A percentile compares a stretch with the other conserved stretches of the same genome.
Conservation (phyloP, 2,888 invertebrate genomes). For the Tipula confusa region DNA sequence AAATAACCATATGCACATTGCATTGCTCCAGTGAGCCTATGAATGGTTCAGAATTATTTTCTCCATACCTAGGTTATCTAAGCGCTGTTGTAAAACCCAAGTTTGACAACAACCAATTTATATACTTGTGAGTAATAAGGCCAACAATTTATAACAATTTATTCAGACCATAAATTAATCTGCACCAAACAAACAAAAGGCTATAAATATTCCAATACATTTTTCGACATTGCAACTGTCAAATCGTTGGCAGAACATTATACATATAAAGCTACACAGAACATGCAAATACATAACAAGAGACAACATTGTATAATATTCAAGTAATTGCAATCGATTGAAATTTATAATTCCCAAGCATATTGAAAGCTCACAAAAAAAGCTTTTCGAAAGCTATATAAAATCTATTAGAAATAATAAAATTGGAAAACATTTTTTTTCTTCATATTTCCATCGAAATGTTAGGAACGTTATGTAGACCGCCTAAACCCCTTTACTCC, state of each 20-base stretch:
- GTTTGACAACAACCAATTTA: no score
- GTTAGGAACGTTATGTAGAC: neutral
- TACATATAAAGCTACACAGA: neutral
- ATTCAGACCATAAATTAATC: no score
- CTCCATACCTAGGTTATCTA: no score
- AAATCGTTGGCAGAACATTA: neutral
- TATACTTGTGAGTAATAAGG: no score
- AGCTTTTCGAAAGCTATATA: neutral
- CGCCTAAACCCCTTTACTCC: neutral
- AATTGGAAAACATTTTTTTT: neutral
- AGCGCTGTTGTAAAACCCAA: no score
- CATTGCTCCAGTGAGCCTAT: no score
- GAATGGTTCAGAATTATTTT: no score
- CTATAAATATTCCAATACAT: neutral
- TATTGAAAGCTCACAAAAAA: neutral
- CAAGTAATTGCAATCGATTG: neutral
- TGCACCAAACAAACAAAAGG: no score
- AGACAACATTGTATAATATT: neutral
- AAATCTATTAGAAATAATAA: neutral
- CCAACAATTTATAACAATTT: no score
- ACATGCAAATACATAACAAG: neutral
- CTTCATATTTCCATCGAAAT: neutral
- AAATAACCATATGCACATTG: no score
- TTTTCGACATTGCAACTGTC: no score
- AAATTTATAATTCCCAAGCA: neutral